A percentile compares a stretch with the other conserved stretches of the same genome.
These are phyloP conservation scores for Venustoraphidia nigricollis DNA, from an alignment of 2,888 invertebrate genomes.

Conservation along the genomic window DNA sequence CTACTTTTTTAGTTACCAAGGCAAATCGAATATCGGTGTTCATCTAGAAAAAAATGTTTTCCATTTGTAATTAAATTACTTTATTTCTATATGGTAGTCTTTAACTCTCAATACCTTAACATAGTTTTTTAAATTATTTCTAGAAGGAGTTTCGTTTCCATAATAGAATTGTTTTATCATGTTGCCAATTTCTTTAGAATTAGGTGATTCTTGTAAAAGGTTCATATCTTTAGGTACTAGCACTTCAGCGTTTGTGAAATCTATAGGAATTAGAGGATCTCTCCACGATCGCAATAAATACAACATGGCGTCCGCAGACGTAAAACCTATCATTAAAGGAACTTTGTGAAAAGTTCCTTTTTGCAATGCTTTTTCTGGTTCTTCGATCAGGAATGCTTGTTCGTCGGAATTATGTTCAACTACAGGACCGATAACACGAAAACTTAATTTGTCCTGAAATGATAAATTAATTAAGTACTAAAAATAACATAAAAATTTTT, in stretches of 20 bases:
- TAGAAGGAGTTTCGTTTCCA: conserved; percentile 24
- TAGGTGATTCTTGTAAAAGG: conserved; percentile 17
- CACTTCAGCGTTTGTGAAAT: conserved; percentile 20
- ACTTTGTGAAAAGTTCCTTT: not conserved
- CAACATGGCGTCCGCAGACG: not conserved
- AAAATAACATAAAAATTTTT: too few species aligned
- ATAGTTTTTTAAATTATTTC: conserved; percentile 24
- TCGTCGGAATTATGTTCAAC: conserved; percentile 16
- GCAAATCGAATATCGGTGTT: conserved; percentile 14
- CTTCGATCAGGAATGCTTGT: conserved; percentile 1
- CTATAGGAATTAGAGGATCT: too few species aligned
- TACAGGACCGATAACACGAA: conserved; percentile 8
- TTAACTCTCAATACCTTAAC: conserved; percentile 11
- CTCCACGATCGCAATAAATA: too few species aligned
- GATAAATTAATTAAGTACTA: too few species aligned
- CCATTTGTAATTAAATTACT: not conserved
- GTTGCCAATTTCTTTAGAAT: conserved; percentile 21
- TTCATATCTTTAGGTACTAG: conserved; percentile 22
- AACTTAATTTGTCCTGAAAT: too few species aligned
- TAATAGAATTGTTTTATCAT: conserved; percentile 29
- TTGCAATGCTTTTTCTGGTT: not conserved
- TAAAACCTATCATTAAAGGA: conserved; percentile 2
- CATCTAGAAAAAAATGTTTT: conserved; percentile 11
- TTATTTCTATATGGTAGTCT: not conserved
- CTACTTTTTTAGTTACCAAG: conserved; percentile 11